These are phyloP conservation scores for Lamproptera curius DNA, from an alignment of 2,888 invertebrate species.

Conservation along the genomic window DNA sequence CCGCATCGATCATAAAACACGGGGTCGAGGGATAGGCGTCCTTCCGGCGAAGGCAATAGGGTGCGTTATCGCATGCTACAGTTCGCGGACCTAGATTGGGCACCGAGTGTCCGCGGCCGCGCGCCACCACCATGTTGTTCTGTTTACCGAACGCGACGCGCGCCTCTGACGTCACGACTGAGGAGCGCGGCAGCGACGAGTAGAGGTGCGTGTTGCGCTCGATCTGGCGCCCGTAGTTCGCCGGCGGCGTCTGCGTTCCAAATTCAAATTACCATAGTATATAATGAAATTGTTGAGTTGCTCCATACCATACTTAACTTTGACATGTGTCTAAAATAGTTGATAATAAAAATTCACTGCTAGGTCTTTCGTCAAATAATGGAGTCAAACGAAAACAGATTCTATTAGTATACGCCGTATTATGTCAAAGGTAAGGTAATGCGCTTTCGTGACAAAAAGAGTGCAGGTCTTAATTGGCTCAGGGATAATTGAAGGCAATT, in stretches of 20 bases:
- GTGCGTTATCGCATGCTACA: constrained; percentile 16
- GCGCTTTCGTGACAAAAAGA: no score
- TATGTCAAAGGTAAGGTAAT: no score
- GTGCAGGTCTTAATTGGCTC: no score
- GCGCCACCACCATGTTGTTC: constrained; percentile 63
- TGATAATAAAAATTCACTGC: no score
- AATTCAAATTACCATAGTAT: not conserved
- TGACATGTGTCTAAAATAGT: no score
- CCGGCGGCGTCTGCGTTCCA: constrained; percentile 83
- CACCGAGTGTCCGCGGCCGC: constrained; percentile 85
- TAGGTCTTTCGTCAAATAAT: no score
- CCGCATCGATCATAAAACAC: not conserved
- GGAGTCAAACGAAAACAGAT: no score
- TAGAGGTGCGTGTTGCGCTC: constrained; percentile 82
- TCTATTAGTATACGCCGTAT: no score
- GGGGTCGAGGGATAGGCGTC: constrained; percentile 15
- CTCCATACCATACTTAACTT: no score
- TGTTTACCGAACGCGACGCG: constrained; percentile 88
- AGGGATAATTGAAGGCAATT: no score
- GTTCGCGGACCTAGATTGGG: constrained; percentile 89
- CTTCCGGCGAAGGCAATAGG: constrained; percentile 1
- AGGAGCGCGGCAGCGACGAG: constrained; percentile 87
- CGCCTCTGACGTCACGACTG: constrained; percentile 74
- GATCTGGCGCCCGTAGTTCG: constrained; percentile 85
- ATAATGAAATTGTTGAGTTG: no score